A percentile compares a stretch with the other conserved stretches of the same genome.
Evolutionary conservation across 2,797 vertebrate genomes (phyloP).

Genomic region (Margarornis squamiger): DNA sequence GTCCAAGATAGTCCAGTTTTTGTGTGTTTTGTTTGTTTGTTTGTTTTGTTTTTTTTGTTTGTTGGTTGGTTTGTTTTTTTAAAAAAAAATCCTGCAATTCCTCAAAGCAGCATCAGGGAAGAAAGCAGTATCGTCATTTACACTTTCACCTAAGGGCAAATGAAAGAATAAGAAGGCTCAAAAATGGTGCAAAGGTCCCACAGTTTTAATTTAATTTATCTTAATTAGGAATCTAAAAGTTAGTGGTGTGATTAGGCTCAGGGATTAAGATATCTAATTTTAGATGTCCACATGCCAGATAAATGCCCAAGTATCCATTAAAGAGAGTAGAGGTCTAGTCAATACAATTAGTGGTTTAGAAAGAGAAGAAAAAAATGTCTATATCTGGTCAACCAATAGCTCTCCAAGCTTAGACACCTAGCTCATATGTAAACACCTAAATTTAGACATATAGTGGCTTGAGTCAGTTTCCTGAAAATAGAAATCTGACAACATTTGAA

Average conservation of each 20-base stretch:
- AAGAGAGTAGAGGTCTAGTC: conserved; percentile 14
- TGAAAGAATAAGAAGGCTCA: not conserved
- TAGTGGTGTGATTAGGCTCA: not conserved
- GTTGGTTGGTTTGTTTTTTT: too few species aligned
- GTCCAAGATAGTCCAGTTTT: not conserved
- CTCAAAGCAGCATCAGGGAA: not conserved
- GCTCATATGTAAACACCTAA: conserved; percentile 23
- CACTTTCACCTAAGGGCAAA: not conserved
- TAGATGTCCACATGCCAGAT: not conserved
- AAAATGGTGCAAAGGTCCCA: not conserved
- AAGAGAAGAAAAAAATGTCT: conserved; percentile 36
- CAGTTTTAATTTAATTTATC: conserved; percentile 24
- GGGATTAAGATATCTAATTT: conserved; percentile 28
- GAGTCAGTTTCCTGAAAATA: conserved; percentile 46
- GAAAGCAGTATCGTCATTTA: not conserved
- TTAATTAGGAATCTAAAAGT: conserved; percentile 24
- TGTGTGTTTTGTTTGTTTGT: not conserved
- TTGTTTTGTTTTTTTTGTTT: too few species aligned
- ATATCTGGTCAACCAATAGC: conserved; percentile 38
- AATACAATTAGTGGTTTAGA: conserved; percentile 55
- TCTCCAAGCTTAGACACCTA: not conserved
- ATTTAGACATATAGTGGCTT: conserved; percentile 28
- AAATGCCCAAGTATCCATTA: conserved; percentile 35
- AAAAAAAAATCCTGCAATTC: not conserved
- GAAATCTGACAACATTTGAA: conserved; percentile 3